Base-by-base conservation (phyloP, 2,797 vertebrate species). In the Tapirus indicus region DNA sequence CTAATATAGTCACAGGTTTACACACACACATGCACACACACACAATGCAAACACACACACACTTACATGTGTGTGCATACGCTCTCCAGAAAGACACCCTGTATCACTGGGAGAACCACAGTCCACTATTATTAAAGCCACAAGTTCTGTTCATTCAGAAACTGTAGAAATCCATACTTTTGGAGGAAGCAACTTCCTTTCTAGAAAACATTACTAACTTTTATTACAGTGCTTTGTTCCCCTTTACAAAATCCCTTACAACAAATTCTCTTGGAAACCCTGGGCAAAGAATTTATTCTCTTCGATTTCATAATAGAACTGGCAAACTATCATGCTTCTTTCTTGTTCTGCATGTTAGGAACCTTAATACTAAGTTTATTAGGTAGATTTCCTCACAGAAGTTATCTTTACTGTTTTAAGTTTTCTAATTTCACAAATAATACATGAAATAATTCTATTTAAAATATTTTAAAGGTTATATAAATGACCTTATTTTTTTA, bases 191-290 rank as follows among this genome's bases (percentile, higher is more conserved):
- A 78, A 29, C 56, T 84, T 94, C 27, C 20, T 2, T 84, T 77
- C 52, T 47, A 17, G 64, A 62, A 72, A 83, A 88, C 44, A 47
- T 41, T 32, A 20, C 25, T 13, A 20, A 56, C 29, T 80, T 58
- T 60, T 72, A 78, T 84, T 66, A 35, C 29, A 71, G 20, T 88
- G 47, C 13, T 87, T 75, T 29, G 20, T 86, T 77, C 16, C 12
- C 20, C 38, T 84, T 89, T 75, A 71, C 3, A 75, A 85, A 93
- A 83, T 66, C 32, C 7, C 0, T 91, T 32, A 66, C 1, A 87
- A 56, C 60, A 52, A 35, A 44, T 93, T 44, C 47, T 92, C 41
- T 68, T 87, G 16, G 69, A 90, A 97, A 86, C 6, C 62, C 20
- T 41, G 23, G 29, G 20, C 3, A 62, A 58, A 93, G n/a, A 78